Base-by-base conservation (phyloP, 2,113 vertebrate genomes). In the Diadophis punctatus region DNA sequence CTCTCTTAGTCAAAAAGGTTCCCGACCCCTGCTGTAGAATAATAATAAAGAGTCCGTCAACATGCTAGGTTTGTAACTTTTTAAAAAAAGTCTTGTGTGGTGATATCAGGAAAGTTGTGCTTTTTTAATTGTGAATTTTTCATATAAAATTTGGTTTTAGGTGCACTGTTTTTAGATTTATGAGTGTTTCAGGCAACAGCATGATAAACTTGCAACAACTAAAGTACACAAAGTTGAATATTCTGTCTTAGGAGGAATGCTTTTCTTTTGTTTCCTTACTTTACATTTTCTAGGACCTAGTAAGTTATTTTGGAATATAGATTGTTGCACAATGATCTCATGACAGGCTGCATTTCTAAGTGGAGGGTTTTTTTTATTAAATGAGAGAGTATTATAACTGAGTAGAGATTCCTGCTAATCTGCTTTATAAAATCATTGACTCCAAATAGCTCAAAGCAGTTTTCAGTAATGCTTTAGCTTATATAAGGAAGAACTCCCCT, bases 321-420 rank as follows among this genome's bases (percentile, higher is more conserved):
- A 43, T 46, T n/a, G 5, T 22, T 63, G 56, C 63, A 89, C 55
- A 88, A n/a, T 55, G 39, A 43, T 84, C 46, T 68, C 48, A 55
- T 4, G 49, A 55, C 18, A 27, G 18, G 39, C 3, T 30, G 11
- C 46, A n/a, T 92, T 49, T 43, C 51, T 20, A 48, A n/a, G 30
- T 80, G 87, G 34, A 92, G 34, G 30, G 2, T 12, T 63, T 46
- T 46, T 92, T 58, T 84, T 22, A 49, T 55, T 80, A 88, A 92
- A 84, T 84, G 55, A 52, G 9, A 80, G 48, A 87, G 49, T n/a
- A 39, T 56, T 51, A 80, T 56, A 56, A 90, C 20, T 86, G 85
- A 87, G 92, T 8, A 51, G 86, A 51, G 51, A 88, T 58, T 91
- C 63, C 60, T 56, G 52, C 25, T 88, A 93, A 93, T 88, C 48